A percentile compares a stretch with the other conserved stretches of the same genome.
These are phyloP conservation scores for Sakesphorus luctuosus DNA, from an alignment of 2,113 vertebrate genomes.

Conservation along the genomic window DNA sequence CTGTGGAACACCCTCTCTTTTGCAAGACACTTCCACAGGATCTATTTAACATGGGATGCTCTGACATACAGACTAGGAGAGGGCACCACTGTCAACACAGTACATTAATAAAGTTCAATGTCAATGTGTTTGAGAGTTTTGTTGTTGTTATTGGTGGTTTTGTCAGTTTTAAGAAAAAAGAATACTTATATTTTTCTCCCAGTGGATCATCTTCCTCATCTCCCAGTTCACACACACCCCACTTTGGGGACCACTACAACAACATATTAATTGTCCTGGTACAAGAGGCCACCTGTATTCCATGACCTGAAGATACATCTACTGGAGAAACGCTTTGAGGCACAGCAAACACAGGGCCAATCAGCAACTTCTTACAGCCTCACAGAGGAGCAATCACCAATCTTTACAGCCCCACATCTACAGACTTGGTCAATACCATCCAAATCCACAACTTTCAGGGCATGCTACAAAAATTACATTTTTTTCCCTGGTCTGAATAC, in stretches of 20 bases:
- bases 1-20: background rate
- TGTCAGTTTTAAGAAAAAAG: background rate
- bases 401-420: background rate
- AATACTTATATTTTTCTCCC: background rate
- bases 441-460: background rate
- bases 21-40: background rate
- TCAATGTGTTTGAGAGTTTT: rapidly evolving
- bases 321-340: background rate
- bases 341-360: background rate
- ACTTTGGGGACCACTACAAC: background rate
- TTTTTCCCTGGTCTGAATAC: background rate
- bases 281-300: background rate
- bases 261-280: rapidly evolving
- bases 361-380: background rate
- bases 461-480: background rate
- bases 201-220: background rate
- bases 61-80: background rate
- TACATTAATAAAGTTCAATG: background rate
- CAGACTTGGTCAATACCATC: background rate
- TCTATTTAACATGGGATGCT: background rate
- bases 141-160: background rate
- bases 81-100: background rate
- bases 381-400: background rate
- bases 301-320: background rate
- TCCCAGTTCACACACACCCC: rapidly evolving